phyloP scores from a whole-genome alignment of 92 coral and sea anemone genomes.

The Zoanthus solanderi region DNA sequence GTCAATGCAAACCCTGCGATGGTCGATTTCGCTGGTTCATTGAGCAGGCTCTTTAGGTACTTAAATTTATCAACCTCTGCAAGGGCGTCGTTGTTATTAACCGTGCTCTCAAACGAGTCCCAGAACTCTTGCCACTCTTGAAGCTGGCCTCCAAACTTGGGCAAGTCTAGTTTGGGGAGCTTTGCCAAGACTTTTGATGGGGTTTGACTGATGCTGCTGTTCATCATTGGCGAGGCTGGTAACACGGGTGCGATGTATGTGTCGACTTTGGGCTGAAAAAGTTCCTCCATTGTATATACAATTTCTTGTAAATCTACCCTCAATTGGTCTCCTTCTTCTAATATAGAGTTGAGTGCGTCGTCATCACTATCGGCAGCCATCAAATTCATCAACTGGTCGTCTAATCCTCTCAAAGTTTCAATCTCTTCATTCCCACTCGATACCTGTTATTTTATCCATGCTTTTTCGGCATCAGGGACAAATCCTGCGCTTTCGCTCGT shows the following conservation, averaged over 20 bases:
- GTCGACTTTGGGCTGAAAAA: neutral
- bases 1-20: constrained; percentile 71
- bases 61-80: constrained; percentile 58
- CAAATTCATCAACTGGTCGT: too few species aligned
- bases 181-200: constrained; percentile 29
- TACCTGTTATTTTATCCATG: too few species aligned
- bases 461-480: too few species aligned
- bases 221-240: neutral
- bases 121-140: constrained; percentile 75
- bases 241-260: neutral
- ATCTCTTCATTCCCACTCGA: too few species aligned
- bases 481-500: too few species aligned
- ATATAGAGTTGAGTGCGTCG: too few species aligned
- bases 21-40: constrained; percentile 59
- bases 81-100: constrained; percentile 50
- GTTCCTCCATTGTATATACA: neutral
- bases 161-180: constrained; percentile 64
- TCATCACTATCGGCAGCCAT: too few species aligned
- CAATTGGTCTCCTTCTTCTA: too few species aligned
- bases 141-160: constrained; percentile 60
- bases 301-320: too few species aligned
- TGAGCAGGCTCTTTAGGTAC: constrained; percentile 51
- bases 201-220: neutral
- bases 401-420: too few species aligned
- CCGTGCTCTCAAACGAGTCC: constrained; percentile 62